Evolutionary conservation across 2,797 vertebrate genomes (phyloP).

Genomic region (Urocyon cinereoargenteus): DNA sequence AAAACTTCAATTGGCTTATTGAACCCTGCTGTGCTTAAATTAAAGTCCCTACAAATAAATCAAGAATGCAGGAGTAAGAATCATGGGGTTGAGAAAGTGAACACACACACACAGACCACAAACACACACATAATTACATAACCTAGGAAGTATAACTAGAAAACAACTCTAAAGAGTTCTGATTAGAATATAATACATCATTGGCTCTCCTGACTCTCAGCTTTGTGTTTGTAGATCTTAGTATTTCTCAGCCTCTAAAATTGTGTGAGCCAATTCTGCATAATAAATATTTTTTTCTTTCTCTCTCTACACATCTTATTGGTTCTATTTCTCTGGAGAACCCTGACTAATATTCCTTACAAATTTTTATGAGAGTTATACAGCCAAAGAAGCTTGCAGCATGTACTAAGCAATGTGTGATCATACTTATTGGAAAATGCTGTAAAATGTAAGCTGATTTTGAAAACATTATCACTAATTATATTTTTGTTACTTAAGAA

Average conservation of each 20-base stretch:
- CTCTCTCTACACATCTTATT: not conserved
- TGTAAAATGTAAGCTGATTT: not conserved
- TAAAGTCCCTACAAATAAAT: not conserved
- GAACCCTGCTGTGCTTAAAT: not conserved
- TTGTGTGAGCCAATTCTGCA: not conserved
- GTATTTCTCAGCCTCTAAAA: not conserved
- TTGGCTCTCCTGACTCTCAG: not conserved
- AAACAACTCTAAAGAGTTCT: not conserved
- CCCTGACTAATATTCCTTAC: not conserved
- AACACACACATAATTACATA: not conserved
- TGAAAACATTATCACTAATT: not conserved
- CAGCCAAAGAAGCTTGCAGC: not conserved
- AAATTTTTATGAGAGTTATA: not conserved
- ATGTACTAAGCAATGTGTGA: not conserved
- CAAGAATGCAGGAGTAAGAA: not conserved
- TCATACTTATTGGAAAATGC: not conserved
- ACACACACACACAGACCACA: not conserved
- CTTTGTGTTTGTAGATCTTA: not conserved
- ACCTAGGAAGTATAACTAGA: not conserved
- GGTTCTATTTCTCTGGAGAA: not conserved
- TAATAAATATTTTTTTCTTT: not conserved
- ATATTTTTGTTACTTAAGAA: conserved; percentile 19
- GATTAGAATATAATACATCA: not conserved
- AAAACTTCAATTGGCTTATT: not conserved
- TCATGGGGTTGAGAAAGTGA: not conserved